These are phyloP conservation scores for Stramonita haemastoma DNA, from an alignment of 2,888 invertebrate genomes.

Conservation along the genomic window DNA sequence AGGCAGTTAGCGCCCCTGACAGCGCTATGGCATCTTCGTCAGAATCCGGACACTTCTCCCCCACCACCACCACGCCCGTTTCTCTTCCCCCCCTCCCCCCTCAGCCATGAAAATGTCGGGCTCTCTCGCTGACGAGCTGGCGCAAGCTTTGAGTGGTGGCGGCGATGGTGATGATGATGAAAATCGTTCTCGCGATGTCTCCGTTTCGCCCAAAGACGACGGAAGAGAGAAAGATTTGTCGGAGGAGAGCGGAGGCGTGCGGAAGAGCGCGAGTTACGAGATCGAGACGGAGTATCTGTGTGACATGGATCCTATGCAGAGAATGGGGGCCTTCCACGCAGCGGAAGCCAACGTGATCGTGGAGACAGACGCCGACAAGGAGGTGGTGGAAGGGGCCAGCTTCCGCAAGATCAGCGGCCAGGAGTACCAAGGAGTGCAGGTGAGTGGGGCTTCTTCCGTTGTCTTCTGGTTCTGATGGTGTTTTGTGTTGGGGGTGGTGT, in stretches of 20 bases:
- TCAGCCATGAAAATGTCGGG: slow-evolving; percentile 2
- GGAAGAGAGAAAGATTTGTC: too few relatives aligned
- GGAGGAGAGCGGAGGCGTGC: not conserved
- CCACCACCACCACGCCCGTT: not conserved
- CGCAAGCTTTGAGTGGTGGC: not conserved
- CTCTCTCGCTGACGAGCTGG: slow-evolving; percentile 20
- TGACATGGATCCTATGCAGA: slow-evolving; percentile 65
- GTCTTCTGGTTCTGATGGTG: too few relatives aligned
- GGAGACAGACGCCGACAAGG: slow-evolving; percentile 62
- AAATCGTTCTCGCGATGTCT: not conserved
- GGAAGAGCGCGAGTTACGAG: slow-evolving; percentile 32
- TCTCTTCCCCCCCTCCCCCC: not conserved
- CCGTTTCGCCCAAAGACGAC: too few relatives aligned
- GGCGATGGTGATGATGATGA: too few relatives aligned
- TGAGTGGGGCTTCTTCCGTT: too few relatives aligned
- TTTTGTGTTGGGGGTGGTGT: too few relatives aligned
- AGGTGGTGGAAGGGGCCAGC: slow-evolving; percentile 65
- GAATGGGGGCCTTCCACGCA: slow-evolving; percentile 59
- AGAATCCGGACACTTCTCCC: not conserved
- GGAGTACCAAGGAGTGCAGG: slow-evolving; percentile 41
- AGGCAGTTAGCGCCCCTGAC: not conserved
- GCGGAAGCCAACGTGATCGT: slow-evolving; percentile 50
- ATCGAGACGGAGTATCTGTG: slow-evolving; percentile 72
- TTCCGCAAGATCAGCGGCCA: slow-evolving; percentile 63
- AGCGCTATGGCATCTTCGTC: not conserved